Base-by-base conservation (phyloP, 2,113 vertebrate genomes). In the Mormyrus iriodes region DNA sequence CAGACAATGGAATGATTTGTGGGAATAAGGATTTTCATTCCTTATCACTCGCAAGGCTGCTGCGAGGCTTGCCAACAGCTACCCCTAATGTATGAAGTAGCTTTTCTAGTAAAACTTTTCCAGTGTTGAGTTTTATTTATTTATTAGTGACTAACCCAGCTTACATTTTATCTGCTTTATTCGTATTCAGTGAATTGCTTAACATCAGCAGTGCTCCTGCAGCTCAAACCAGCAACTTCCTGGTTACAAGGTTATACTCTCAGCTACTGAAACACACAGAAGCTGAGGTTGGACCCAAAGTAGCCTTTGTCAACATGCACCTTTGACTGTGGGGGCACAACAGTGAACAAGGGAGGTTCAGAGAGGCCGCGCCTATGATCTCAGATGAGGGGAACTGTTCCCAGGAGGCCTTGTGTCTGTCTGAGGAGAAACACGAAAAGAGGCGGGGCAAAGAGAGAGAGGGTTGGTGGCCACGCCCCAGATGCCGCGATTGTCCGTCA, bases 401-500 rank as follows among this genome's bases (percentile, higher is more conserved):
- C 46, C 48, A 31, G 46, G 61, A 69, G n/a, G 61, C 61, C 84
- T 90, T 87, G 89, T 58, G 69, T 91, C 91, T 91, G 55, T 90
- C 89, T 88, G 46, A 90, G 90, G 87, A 85, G 76, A 82, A 44
- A 82, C 48, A 52, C 49, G 49, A 31, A n/a, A 52, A 86, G 15
- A 82, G 31, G 46, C 31, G n/a, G 49, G 9, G 51, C 65, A 93
- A 90, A 90, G 84, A 5, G 85, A 86, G 90, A 91, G 90, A 19
- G 91, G 91, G 53, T 61, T 48, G 88, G 88, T 88, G 93, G 93
- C 93, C 89, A 93, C 89, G 92, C 85, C 76, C 24, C 12, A 55
- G 52, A 46, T 55, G 88, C 92, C 89, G 92, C 91, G 92, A 93
- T 93, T 93, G 93, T 94, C 92, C 89, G 24, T 93, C 92, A 90